Evolutionary conservation across 2,113 vertebrate genomes (phyloP), one percentile per base, ranked within the genome.

Genomic region (Melanotaenia duboulayi): DNA sequence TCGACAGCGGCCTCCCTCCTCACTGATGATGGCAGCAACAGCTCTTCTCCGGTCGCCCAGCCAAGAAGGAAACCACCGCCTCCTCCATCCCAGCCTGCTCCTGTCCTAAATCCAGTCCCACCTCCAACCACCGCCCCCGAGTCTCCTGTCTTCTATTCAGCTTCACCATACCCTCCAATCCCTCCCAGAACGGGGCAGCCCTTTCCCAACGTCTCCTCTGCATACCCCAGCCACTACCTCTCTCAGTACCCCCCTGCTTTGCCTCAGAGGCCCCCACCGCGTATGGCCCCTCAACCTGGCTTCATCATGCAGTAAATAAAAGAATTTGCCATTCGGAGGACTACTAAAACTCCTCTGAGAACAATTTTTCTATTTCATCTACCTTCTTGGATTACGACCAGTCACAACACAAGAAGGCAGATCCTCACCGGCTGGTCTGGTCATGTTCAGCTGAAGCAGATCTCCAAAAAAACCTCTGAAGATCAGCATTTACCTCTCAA

Each of bases 221-320:
- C 95, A 55, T 97, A 95, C 84, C 93, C 96, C 13, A 48, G 65
- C 23, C 94, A 87, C 67, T 94, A 94, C 20, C 83, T 94, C 56
- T 89, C 94, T 0, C 95, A 95, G 4, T 97, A 94, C 55, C 95
- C 96, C 0, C 96, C 96, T 0, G 92, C 95, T 11, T 74, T 98
- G 54, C 96, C 97, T 49, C 96, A 97, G 78, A 94, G 96, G 90
- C 92, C 96, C 19, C 78, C 94, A 0, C 92, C 96, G 16, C 94
- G 95, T 25, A 76, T 98, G 71, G 93, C 96, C 0, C 96, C 95
- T 0, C 96, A 97, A 65, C 95, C 97, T 0, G 98, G 98, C 70
- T 99, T 99, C 81, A 98, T 99, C 87, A 92, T 99, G 54, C 95
- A 99, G 92, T 98, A 96, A 94, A 52, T 37, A 14, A 16, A 44